A percentile compares a stretch with the other conserved stretches of the same genome.
Evolutionary conservation across 1,140 invertebrate genomes (phyloP).

Genomic region (Calliphora vicina): DNA sequence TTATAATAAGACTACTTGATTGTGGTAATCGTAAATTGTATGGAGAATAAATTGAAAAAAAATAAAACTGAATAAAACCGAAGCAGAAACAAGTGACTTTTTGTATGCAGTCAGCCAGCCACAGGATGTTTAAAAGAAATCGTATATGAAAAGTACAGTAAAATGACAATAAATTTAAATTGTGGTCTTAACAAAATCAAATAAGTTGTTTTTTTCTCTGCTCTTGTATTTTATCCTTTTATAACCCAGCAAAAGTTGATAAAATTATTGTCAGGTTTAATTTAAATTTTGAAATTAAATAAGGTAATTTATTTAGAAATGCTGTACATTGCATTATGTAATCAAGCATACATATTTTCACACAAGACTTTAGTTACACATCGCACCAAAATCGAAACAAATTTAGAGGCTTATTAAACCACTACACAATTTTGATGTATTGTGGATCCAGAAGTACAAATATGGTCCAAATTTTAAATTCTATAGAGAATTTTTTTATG

Average conservation of each 20-base stretch:
- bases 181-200: slow-evolving; percentile 28
- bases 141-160: background rate
- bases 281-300: too few species aligned
- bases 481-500: too few species aligned
- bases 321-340: too few species aligned
- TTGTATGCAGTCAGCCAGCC: background rate
- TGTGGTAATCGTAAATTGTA: slow-evolving; percentile 15
- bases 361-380: too few species aligned
- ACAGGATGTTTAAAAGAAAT: background rate
- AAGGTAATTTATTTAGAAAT: too few species aligned
- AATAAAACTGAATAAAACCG: background rate
- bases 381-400: too few species aligned
- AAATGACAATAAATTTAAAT: slow-evolving; percentile 28
- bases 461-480: too few species aligned
- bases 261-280: too few species aligned
- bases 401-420: too few species aligned
- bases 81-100: background rate
- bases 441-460: too few species aligned
- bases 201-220: slow-evolving; percentile 8
- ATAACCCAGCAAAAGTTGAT: background rate
- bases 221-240: background rate
- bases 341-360: too few species aligned
- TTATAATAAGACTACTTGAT: slow-evolving; percentile 31
- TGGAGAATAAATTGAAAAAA: background rate
- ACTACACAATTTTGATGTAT: too few species aligned